Evolutionary conservation across 1,140 invertebrate species (phyloP).

Genomic region (Brachionus asplanchnoidis): DNA sequence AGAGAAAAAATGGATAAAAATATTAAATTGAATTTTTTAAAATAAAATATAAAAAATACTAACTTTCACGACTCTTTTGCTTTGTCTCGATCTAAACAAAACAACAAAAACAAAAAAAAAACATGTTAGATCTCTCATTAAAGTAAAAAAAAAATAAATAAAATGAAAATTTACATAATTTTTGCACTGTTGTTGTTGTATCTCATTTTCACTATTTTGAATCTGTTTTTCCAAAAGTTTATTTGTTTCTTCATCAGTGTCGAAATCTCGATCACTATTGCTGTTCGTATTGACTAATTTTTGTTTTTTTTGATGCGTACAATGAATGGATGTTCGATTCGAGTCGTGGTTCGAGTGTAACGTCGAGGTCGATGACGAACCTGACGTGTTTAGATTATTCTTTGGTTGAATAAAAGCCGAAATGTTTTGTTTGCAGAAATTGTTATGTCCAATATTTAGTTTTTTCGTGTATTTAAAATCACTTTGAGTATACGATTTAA

Average conservation of each 20-base stretch:
- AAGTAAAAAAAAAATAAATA: background rate
- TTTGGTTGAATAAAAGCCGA: background rate
- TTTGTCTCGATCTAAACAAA: background rate
- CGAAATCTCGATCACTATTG: constrained; percentile 48
- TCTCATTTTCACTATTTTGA: constrained; percentile 49
- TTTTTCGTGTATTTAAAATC: background rate
- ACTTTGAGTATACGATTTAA: background rate
- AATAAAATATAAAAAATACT: background rate
- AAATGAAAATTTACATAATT: background rate
- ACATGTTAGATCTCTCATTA: background rate
- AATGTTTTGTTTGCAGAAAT: background rate
- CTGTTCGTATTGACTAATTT: background rate
- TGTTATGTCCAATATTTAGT: background rate
- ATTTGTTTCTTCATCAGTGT: constrained; percentile 58
- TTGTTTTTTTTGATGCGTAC: background rate
- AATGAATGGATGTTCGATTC: background rate
- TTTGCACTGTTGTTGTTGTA: constrained; percentile 44
- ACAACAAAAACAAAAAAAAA: background rate
- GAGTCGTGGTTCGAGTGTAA: background rate
- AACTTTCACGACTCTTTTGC: constrained; percentile 28
- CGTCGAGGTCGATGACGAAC: background rate
- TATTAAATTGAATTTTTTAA: constrained; percentile 6
- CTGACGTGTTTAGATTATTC: background rate
- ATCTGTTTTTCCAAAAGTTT: constrained; percentile 50
- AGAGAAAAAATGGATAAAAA: background rate